Evolutionary conservation across 2,113 vertebrate species (phyloP).

Genomic region (Lophochroa leadbeateri): DNA sequence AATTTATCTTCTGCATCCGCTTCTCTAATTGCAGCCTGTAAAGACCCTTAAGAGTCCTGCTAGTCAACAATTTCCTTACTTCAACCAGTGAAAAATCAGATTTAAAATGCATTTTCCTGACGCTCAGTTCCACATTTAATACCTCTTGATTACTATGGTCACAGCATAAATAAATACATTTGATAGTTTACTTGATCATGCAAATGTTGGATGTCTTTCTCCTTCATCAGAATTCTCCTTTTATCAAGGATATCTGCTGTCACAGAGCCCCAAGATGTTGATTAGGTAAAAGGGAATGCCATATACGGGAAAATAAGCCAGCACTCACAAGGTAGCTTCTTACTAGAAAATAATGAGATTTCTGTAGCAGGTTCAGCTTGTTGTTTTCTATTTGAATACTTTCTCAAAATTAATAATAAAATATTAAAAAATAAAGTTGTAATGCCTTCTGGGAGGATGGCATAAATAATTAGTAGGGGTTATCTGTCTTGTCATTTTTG

Average conservation of each 20-base stretch:
- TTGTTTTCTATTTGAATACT: not conserved
- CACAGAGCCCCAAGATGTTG: not conserved
- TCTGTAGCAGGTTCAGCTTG: not conserved
- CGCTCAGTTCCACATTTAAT: not conserved
- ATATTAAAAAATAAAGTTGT: not conserved
- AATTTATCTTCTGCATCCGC: not conserved
- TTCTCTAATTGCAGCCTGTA: constrained; percentile 6
- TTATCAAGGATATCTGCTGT: constrained; percentile 16
- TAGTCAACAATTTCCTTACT: not conserved
- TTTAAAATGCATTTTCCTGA: not conserved
- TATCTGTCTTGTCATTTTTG: not conserved
- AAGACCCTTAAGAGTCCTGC: not conserved
- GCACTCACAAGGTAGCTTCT: not conserved
- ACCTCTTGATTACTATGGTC: not conserved
- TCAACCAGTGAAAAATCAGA: not conserved
- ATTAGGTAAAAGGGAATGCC: not conserved
- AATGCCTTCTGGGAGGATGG: not conserved
- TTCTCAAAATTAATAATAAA: not conserved
- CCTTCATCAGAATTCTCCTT: not conserved
- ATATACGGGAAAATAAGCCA: not conserved
- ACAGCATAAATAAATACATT: constrained; percentile 13
- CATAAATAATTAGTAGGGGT: not conserved
- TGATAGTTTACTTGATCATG: not conserved
- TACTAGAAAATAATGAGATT: not conserved
- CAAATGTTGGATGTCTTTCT: not conserved